phyloP scores from a whole-genome alignment of 2,797 vertebrate genomes.

The Poecilia wingei region DNA sequence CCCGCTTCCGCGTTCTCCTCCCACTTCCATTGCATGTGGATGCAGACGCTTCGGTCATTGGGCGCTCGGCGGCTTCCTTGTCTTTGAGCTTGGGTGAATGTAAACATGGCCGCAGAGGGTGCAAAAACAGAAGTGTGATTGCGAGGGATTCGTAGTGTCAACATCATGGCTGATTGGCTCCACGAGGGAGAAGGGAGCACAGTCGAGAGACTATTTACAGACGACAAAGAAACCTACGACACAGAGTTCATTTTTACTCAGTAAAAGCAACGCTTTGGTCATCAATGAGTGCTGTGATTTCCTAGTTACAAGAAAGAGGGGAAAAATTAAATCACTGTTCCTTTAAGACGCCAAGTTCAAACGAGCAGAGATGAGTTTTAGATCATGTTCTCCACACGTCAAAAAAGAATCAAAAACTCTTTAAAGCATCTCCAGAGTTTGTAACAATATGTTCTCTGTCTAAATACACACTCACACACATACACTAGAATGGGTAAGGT shows the following conservation, averaged over 20 bases:
- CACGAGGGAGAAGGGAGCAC: constrained; percentile 55
- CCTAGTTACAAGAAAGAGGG: constrained; percentile 42
- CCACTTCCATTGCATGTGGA: constrained; percentile 25
- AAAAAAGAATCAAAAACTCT: neutral
- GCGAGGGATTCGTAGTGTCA: constrained; percentile 79
- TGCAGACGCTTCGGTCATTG: constrained; percentile 59
- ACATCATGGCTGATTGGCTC: constrained; percentile 70
- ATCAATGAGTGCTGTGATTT: constrained; percentile 71
- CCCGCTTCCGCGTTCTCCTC: constrained; percentile 45
- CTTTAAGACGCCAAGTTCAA: constrained; percentile 44
- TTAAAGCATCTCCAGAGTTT: constrained; percentile 46
- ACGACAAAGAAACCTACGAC: constrained; percentile 61
- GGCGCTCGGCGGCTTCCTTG: constrained; percentile 65
- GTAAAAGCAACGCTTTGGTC: constrained; percentile 75
- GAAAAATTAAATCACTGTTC: constrained; percentile 49
- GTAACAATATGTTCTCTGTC: constrained; percentile 45
- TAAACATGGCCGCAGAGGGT: constrained; percentile 82
- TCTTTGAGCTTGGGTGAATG: constrained; percentile 74
- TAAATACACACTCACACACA: constrained; percentile 33
- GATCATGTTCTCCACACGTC: constrained; percentile 26
- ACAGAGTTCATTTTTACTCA: constrained; percentile 76
- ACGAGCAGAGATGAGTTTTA: constrained; percentile 47
- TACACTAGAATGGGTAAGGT: constrained; percentile 30
- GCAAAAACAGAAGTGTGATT: constrained; percentile 84
- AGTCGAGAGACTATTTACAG: constrained; percentile 79